A percentile compares a stretch with the other conserved stretches of the same genome.
These are phyloP conservation scores for Drymonia ruficornis DNA, from an alignment of 2,888 invertebrate species.

Conservation along the genomic window DNA sequence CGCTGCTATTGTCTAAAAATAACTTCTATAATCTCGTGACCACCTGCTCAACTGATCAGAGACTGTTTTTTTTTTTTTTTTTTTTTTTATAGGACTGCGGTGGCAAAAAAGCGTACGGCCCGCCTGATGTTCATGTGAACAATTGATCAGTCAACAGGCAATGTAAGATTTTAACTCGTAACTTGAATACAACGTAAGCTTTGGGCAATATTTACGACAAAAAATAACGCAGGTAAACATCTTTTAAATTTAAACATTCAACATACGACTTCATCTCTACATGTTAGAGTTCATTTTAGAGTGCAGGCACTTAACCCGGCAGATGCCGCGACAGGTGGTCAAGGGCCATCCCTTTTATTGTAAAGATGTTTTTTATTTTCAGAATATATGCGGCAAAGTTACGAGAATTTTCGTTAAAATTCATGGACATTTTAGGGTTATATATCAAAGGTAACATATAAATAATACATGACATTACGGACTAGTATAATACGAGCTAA, in stretches of 20 bases:
- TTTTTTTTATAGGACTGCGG: no score
- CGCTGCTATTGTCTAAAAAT: no score
- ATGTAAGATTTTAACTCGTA: neutral
- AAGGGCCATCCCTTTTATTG: conserved; percentile 4
- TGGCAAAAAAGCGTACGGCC: no score
- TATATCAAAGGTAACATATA: no score
- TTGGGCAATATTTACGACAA: neutral
- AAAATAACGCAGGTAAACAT: conserved; percentile 2
- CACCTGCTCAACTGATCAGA: no score
- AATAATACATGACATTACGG: no score
- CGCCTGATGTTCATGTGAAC: no score
- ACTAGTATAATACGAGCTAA: no score
- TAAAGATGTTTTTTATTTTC: neutral
- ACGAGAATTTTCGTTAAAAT: neutral
- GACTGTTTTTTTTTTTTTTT: no score
- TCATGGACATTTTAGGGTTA: neutral
- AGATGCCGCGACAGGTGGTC: conserved; percentile 1
- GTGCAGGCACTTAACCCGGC: neutral
- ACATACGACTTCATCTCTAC: neutral
- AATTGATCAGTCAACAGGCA: neutral
- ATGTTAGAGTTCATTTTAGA: neutral
- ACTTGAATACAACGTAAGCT: neutral
- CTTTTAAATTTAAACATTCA: neutral
- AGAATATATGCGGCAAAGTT: neutral
- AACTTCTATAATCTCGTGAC: no score